Evolutionary conservation across 2,888 invertebrate genomes (phyloP).

Genomic region (Drosophila tanythrix): DNA sequence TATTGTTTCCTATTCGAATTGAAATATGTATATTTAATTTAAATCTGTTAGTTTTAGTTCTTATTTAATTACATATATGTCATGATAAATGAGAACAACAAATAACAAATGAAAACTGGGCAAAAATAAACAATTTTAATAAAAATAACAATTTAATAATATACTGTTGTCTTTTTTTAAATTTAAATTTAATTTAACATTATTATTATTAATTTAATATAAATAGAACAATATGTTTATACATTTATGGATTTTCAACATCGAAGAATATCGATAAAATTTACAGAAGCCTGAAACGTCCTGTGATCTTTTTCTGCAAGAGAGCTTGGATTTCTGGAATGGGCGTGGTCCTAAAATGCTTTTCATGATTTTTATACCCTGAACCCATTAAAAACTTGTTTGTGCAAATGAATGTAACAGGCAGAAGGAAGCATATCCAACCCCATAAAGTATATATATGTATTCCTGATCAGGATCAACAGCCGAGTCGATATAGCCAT

Average conservation of each 20-base stretch:
- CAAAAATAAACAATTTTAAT: constrained; percentile 62
- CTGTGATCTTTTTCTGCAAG: neutral
- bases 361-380: no score
- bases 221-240: neutral
- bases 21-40: constrained; percentile 2
- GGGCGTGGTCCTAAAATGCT: no score
- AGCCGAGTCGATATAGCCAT: no score
- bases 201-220: no score
- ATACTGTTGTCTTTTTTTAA: constrained; percentile 12
- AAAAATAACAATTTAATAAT: constrained; percentile 65
- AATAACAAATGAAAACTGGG: constrained; percentile 31
- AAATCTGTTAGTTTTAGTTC: constrained; percentile 15
- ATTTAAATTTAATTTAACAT: no score
- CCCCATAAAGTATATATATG: no score
- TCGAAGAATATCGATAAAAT: neutral
- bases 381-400: no score
- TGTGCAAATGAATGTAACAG: no score
- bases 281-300: neutral
- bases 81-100: constrained; percentile 23
- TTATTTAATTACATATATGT: constrained; percentile 14
- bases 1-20: constrained; percentile 15
- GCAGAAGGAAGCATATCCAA: no score
- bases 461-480: no score
- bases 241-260: neutral
- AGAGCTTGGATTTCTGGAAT: neutral